Base-by-base conservation (phyloP, 2,797 vertebrate species). In the Limosa lapponica region DNA sequence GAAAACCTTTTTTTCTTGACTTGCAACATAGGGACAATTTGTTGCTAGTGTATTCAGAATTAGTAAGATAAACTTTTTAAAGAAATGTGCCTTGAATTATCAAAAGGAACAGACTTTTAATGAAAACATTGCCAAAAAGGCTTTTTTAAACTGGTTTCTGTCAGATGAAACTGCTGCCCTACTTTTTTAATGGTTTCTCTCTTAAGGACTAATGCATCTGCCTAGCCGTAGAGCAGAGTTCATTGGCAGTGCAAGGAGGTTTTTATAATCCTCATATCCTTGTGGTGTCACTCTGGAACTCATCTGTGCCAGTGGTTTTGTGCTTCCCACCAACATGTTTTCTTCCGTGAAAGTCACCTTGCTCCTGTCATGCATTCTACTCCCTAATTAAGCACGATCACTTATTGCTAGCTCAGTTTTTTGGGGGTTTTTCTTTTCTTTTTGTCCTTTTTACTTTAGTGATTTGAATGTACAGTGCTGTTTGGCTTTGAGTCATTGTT, bases 141-240 rank as follows among this genome's bases (percentile, higher is more conserved):
- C 27, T 84, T 92, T 22, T 51, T 91, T 27, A 36, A 59, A 59
- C 80, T 81, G 62, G 43, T 88, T 95, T 95, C 59, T 80, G 27
- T 82, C 30, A 23, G 39, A 73, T 64, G 46, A 89, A 96, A 44
- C 30, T 55, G 77, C 80, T 94, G 82, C 62, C 80, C 72, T 95
- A 64, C 54, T 78, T 96, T 79, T 92, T 51, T 27, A 83, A 79
- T 94, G 67, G 67, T 54, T 93, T 95, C 23, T 13, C 32, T 94
- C 69, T 82, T 65, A 81, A 91, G 43, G 46, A 72, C 69, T 86
- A 86, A 78, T 82, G 69, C 75, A 41, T 88, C 51, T 91, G 46
- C 37, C 71, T 62, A 10, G 70, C 54, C 1, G 0, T 22, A 82
- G 30, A 90, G 30, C 5, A 6, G 61, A 83, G 87, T 81, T 95